A percentile compares a stretch with the other conserved stretches of the same genome.
These are phyloP conservation scores for Verasper variegatus DNA, from an alignment of 2,113 vertebrate species.

Conservation along the genomic window DNA sequence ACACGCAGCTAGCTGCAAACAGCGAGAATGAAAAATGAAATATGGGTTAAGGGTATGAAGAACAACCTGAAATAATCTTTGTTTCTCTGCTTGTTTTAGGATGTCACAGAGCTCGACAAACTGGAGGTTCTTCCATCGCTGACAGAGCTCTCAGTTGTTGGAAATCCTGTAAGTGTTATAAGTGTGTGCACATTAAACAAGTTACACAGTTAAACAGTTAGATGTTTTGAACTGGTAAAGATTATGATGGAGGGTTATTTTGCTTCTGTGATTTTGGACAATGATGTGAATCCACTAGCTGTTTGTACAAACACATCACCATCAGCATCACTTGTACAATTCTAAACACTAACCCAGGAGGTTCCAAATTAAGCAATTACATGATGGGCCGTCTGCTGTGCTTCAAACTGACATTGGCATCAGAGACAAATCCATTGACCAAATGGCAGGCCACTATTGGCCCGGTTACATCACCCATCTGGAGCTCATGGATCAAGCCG, in stretches of 20 bases:
- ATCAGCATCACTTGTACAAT: conserved; percentile 45
- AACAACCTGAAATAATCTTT: conserved; percentile 16
- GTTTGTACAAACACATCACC: conserved; percentile 3
- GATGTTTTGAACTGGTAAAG: neutral
- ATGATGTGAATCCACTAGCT: conserved; percentile 4
- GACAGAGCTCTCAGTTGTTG: conserved; percentile 85
- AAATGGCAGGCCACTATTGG: conserved; percentile 71
- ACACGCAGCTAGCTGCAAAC: conserved; percentile 22
- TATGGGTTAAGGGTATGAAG: neutral
- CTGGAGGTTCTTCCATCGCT: conserved; percentile 84
- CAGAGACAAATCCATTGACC: conserved; percentile 72
- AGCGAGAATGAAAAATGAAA: conserved; percentile 15
- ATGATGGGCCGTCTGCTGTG: conserved; percentile 70
- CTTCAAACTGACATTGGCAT: conserved; percentile 71
- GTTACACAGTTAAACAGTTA: neutral
- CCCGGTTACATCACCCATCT: conserved; percentile 76
- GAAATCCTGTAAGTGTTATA: conserved; percentile 87
- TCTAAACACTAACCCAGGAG: conserved; percentile 46
- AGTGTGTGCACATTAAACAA: neutral
- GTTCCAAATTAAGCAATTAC: conserved; percentile 78
- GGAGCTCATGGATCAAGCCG: conserved; percentile 67
- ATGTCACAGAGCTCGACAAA: conserved; percentile 87
- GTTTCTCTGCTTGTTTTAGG: conserved; percentile 71
- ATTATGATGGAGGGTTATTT: neutral
- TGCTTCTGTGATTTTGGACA: neutral